phyloP scores from a whole-genome alignment of 2,113 vertebrate genomes.

The Saguinus imperator region DNA sequence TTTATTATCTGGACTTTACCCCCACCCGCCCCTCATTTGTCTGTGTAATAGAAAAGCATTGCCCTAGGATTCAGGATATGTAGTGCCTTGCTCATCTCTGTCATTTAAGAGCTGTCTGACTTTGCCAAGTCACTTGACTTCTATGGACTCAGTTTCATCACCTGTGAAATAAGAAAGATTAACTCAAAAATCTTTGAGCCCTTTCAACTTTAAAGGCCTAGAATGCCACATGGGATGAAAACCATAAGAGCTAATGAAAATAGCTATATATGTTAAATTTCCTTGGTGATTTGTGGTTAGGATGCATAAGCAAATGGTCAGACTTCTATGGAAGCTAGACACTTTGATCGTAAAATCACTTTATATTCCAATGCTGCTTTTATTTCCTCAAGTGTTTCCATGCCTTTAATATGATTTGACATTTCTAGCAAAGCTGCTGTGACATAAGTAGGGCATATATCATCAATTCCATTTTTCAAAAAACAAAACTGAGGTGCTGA shows the following conservation, averaged over 20 bases:
- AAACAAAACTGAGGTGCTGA: background rate
- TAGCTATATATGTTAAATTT: background rate
- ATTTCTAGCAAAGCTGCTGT: background rate
- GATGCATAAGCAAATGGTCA: background rate
- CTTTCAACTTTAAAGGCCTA: background rate
- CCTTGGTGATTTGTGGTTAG: background rate
- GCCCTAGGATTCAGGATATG: background rate
- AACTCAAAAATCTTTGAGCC: background rate
- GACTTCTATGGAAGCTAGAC: background rate
- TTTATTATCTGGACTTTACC: background rate
- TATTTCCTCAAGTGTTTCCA: background rate
- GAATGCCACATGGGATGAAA: background rate
- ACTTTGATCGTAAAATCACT: background rate
- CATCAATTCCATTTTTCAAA: background rate
- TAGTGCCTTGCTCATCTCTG: background rate
- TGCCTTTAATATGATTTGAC: background rate
- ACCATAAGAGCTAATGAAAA: background rate
- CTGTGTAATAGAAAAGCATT: background rate
- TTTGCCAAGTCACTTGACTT: background rate
- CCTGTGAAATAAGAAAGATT: background rate
- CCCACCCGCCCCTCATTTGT: background rate
- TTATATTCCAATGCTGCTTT: background rate
- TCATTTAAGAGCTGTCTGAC: background rate
- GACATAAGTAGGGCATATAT: background rate
- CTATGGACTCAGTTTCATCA: background rate